Evolutionary conservation across 1,140 invertebrate genomes (phyloP), one percentile per base, ranked within the genome.

Genomic region (Cotesia chilonis): DNA sequence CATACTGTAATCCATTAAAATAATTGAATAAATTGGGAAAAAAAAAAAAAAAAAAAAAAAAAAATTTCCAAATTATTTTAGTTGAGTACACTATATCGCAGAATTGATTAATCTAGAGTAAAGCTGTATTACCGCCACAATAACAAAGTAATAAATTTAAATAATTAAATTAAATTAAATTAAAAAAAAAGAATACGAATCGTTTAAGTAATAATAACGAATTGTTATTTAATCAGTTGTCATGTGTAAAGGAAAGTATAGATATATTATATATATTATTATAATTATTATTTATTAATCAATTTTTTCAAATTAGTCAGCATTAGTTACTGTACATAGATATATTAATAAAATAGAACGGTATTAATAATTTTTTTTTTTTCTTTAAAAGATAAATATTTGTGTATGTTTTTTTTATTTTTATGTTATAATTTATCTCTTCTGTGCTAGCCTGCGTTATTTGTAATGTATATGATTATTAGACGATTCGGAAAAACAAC

Each of bases 311-410:
- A 47, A 47, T 47, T 47, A 47, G 17, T 55, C 17, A 55, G 17
- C 54, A 14, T n/a, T 55, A 55, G n/a, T 55, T 55, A 55, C 12
- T 55, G 54, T 55, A 55, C 54, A 55, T 55, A 55, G 54, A 55
- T 14, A 55, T 14, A 47, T 47, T 47, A 47, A 47, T 47, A 47
- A 47, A 47, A 47, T 47, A 47, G 41, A 47, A 47, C 12, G 4
- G 12, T 55, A 55, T 55, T 55, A 55, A 55, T 55, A 6, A 55
- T 55, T 55, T 55, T 55, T 55, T 55, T 55, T 55, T 55, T 55
- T 14, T 14, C 3, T 55, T 55, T 6, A 55, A n/a, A 55, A 10
- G 14, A 55, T 5, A 14, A 17, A 55, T 55, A 14, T 55, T 4
- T 12, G 14, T n/a, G n/a, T n/a, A n/a, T n/a, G n/a, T 55, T 55